Evolutionary conservation across 2,888 invertebrate genomes (phyloP), one percentile per base, ranked within the genome.

Genomic region (Tachina grossa): DNA sequence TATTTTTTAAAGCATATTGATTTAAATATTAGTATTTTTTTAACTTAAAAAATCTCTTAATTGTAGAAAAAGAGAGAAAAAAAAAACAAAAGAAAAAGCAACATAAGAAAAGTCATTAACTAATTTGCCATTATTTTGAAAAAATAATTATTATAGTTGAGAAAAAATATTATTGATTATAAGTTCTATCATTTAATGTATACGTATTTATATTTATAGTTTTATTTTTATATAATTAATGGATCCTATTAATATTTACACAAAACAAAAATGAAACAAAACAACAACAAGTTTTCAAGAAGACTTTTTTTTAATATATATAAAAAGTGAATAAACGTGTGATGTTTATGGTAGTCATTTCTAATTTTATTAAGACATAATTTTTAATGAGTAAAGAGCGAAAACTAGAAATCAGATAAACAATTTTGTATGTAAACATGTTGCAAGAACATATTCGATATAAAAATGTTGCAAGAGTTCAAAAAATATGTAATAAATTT

Each of bases 51-150:
- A 68, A 72, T 61, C 49, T 78, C 61, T 53, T 57, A 14, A 69
- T 76, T 68, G 6, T 43, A 41, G 65, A 79, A 68, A 41, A 13
- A 1, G 13, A 49, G 3, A 14, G 9, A 75, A 43, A 75, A 19
- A 13, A 1, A 19, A 49, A 9, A 14, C 11, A 75, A 43, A 75
- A 19, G n/a, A 4, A 47, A 59, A 59, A 43, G 10, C 49, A 75
- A 65, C 11, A 19, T n/a, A 61, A 45, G 57, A 75, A 77, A 85
- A 85, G 79, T 85, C 83, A 85, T 79, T 71, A 66, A 69, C 22
- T 59, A 75, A 80, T 80, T 83, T 85, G 85, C 85, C 85, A 85
- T 85, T 80, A 85, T 71, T 82, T 85, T 79, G 49, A 69, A 85
- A 79, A 85, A 66, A 80, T 47, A 49, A 57, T 71, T 68, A 72